Evolutionary conservation across 1,140 invertebrate genomes (phyloP), one percentile per base, ranked within the genome.

Genomic region (Pseudomyrmex gracilis): DNA sequence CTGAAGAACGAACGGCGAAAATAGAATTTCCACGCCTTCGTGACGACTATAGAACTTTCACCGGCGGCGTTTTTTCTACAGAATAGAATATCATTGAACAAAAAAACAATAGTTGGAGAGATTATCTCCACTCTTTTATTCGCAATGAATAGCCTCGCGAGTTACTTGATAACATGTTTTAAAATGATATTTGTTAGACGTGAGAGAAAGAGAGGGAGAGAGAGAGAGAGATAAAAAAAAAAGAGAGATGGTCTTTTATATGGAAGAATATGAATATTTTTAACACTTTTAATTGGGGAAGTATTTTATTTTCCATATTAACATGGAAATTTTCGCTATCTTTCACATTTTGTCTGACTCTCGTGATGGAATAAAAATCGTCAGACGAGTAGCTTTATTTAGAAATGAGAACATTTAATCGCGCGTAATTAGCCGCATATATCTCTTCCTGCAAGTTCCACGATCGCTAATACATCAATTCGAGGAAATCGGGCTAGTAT

Each of bases 1-100:
- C 15, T 47, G n/a, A 78, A 45, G 51, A 70, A 34, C 34, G 34
- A 78, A 78, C 12, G 43, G 43, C 12, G 53, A 58, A 70, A 71
- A 80, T 80, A 80, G n/a, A 80, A 58, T 80, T 80, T n/a, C 20
- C 51, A 45, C 9, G 43, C 9, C 34, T 78, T 57, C 43, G 20
- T 58, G 66, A 60, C 64, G 53, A 49, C 22, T 24, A 13, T 7
- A 24, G 13, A 24, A 67, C 20, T 4, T 34, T 58, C 10, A 13
- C 20, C 22, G 3, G 51, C 15, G 17, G 5, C 43, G 24, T 7
- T 71, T 71, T 78, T 17, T 24, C 9, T 17, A 22, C 55, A 12
- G 12, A 7, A 55, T 53, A n/a, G 20, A 58, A 47, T 34, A 34
- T 34, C 2, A 60, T 61, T 47, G 10, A 49, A 34, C 49, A 34